These are phyloP conservation scores for Drosophila azteca DNA, from an alignment of 1,140 invertebrate species.

Conservation along the genomic window DNA sequence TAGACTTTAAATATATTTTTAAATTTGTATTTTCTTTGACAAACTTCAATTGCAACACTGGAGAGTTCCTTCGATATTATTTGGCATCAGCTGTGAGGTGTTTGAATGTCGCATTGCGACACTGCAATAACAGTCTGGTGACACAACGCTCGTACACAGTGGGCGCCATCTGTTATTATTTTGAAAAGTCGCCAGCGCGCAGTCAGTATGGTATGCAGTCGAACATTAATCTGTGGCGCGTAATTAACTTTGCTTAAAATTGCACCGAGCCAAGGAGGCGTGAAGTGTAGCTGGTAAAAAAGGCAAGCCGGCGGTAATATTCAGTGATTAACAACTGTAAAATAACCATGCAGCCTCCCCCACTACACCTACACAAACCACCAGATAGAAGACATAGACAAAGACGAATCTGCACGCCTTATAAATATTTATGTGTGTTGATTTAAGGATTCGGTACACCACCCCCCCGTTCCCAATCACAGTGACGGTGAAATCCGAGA, in stretches of 20 bases:
- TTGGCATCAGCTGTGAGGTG: no score
- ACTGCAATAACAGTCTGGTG: background rate
- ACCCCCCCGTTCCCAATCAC: background rate
- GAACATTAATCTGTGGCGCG: slow-evolving; percentile 58
- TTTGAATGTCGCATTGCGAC: background rate
- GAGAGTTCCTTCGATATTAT: no score
- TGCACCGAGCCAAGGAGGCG: slow-evolving; percentile 62
- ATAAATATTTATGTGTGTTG: slow-evolving; percentile 52
- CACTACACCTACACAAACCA: no score
- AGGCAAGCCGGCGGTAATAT: slow-evolving; percentile 25
- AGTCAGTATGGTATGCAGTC: slow-evolving; percentile 46
- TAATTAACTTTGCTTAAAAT: slow-evolving; percentile 80
- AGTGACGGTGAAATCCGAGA: slow-evolving; percentile 62
- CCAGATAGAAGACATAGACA: background rate
- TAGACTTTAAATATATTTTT: no score
- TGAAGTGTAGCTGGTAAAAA: slow-evolving; percentile 52
- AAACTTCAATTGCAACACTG: no score
- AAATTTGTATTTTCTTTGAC: no score
- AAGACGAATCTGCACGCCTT: background rate
- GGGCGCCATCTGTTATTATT: slow-evolving; percentile 6
- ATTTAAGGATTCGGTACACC: slow-evolving; percentile 68
- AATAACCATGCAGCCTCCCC: slow-evolving; percentile 13
- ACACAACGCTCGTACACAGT: background rate
- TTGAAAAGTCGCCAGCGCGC: slow-evolving; percentile 19
- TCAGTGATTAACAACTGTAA: slow-evolving; percentile 75